Evolutionary conservation across 2,797 vertebrate genomes (phyloP).

Genomic region (Euthynnus affinis): DNA sequence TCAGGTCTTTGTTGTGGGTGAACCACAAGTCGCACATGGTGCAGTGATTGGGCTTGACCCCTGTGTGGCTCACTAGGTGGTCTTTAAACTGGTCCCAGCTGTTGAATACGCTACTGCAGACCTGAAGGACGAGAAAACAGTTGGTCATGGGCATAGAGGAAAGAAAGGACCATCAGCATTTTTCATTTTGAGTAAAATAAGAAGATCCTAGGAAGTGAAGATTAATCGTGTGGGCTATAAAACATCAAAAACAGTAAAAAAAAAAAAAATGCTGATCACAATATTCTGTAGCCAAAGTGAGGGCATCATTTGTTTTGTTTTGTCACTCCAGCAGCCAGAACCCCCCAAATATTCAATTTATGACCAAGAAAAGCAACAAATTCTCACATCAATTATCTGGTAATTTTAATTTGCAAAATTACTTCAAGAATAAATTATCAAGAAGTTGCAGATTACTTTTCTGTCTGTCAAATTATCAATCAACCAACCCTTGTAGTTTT

Average conservation of each 20-base stretch:
- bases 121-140: constrained; percentile 79
- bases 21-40: constrained; percentile 98
- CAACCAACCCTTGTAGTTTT: neutral
- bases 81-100: constrained; percentile 99
- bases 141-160: neutral
- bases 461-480: neutral
- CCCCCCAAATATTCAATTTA: neutral
- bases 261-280: neutral
- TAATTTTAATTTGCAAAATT: neutral
- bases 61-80: constrained; percentile 96
- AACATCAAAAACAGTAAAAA: neutral
- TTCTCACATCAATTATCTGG: neutral
- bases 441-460: neutral
- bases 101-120: constrained; percentile 98
- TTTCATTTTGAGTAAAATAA: neutral
- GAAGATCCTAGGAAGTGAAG: neutral
- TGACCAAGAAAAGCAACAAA: neutral
- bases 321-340: neutral
- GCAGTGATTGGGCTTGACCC: constrained; percentile 98
- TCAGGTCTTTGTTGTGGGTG: constrained; percentile 93
- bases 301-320: neutral
- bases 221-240: neutral
- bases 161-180: neutral
- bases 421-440: neutral
- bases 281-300: neutral